Evolutionary conservation across 2,888 invertebrate species (phyloP), one percentile per base, ranked within the genome.

Genomic region (Ichneumon xanthorius): DNA sequence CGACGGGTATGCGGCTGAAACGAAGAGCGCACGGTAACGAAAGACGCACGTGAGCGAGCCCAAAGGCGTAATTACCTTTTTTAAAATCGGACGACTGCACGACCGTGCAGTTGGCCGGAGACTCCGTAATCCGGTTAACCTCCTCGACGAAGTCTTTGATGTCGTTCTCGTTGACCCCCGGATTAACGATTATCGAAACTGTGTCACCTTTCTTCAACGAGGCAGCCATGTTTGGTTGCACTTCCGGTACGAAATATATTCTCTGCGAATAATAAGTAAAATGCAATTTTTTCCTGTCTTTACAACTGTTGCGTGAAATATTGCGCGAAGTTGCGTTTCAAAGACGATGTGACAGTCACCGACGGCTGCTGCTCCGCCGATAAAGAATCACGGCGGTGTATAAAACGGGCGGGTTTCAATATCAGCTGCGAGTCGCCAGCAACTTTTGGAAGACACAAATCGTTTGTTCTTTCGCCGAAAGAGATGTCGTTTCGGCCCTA

Each of bases 1-100:
- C 76, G 95, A 94, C 3, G 95, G 92, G 89, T 96, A 94, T 61
- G 95, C 95, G 65, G 95, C 96, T 96, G 90, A 45, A 91, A 90
- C 4, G 77, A 61, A 63, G 53, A 26, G 33, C 45, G 11, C 14
- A 73, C 11, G 14, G n/a, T 37, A 14, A 48, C 45, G 30, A 11
- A 58, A 73, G 19, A 16, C 11, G 19, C 33, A 0, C 2, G 22
- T 4, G 14, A 58, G 4, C 14, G 26, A 58, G 14, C 0, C 22
- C 14, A 3, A 2, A 4, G 11, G 22, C 26, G 58, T 26, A 22
- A 26, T 58, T 78, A 88, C 88, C 70, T 81, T 82, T 82, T 73
- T 79, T 80, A 2, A 83, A 82, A 53, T 87, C 85, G 7, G 81
- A 77, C 16, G 73, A 75, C 63, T 75, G 81, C 6, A 85, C 79